Conservation (phyloP, 2,113 vertebrate species). For the Plecotus auritus region DNA sequence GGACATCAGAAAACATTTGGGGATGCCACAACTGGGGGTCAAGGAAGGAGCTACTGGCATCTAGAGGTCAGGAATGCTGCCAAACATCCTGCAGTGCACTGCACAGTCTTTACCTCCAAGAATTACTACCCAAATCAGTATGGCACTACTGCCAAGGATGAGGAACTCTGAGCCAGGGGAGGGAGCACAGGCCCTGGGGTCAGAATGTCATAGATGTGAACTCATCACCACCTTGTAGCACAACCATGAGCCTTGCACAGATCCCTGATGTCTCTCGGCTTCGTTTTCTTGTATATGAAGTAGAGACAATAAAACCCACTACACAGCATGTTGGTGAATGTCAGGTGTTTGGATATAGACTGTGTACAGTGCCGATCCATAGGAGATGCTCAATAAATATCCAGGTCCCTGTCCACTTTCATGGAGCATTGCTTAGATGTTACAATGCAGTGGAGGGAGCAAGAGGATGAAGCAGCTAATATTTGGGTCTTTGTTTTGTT, state of each 20-base stretch:
- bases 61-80: not conserved
- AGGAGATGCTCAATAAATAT: not conserved
- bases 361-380: accelerated
- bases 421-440: not conserved
- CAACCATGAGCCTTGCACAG: not conserved
- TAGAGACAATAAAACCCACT: not conserved
- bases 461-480: not conserved
- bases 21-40: not conserved
- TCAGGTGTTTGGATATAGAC: not conserved
- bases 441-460: accelerated
- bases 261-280: not conserved
- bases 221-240: not conserved
- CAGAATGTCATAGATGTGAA: not conserved
- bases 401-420: not conserved
- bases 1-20: not conserved
- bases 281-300: not conserved
- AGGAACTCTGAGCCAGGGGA: not conserved
- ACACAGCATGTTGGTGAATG: not conserved
- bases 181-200: not conserved
- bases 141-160: accelerated
- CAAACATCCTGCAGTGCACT: not conserved
- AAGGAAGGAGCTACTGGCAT: not conserved
- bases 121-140: not conserved
- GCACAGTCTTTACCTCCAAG: not conserved
- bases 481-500: not conserved